A percentile compares a stretch with the other conserved stretches of the same genome.
phyloP scores from a whole-genome alignment of 2,113 vertebrate species.

The Takifugu flavidus region DNA sequence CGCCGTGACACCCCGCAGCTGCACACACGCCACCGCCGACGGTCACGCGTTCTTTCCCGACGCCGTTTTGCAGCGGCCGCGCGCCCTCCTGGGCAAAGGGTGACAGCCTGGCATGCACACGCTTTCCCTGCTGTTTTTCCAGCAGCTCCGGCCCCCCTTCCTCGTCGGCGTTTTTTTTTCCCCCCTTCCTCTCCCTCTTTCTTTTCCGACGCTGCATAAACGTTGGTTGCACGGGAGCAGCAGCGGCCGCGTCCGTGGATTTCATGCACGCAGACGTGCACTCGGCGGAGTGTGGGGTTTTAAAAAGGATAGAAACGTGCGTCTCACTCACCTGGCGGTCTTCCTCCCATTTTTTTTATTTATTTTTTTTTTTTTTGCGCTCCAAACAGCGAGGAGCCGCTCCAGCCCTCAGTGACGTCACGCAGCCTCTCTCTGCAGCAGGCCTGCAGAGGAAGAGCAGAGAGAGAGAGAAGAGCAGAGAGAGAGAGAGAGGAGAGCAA shows the following conservation, averaged over 20 bases:
- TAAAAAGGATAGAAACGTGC: constrained; percentile 52
- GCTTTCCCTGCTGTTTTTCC: constrained; percentile 26
- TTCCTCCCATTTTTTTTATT: constrained; percentile 73
- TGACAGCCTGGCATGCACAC: constrained; percentile 36
- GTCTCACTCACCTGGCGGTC: constrained; percentile 72
- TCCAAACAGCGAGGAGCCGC: constrained; percentile 65
- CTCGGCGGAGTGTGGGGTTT: constrained; percentile 3
- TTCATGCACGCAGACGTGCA: background rate
- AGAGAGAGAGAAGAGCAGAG: constrained; percentile 40
- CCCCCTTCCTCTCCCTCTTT: too few species aligned
- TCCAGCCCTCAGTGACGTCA: constrained; percentile 76
- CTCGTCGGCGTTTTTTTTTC: background rate
- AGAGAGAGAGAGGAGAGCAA: background rate
- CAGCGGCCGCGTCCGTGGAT: constrained; percentile 7
- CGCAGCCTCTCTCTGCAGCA: constrained; percentile 71
- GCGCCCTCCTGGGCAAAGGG: constrained; percentile 25
- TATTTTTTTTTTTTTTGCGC: constrained; percentile 64
- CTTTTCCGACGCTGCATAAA: constrained; percentile 38
- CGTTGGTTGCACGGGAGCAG: constrained; percentile 28
- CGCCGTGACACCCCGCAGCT: constrained; percentile 27
- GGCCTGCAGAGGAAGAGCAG: constrained; percentile 66
- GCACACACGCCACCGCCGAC: constrained; percentile 6
- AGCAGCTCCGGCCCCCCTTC: constrained; percentile 28
- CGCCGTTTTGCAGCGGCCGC: constrained; percentile 18
- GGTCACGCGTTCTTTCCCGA: constrained; percentile 22